phyloP scores from a whole-genome alignment of 2,797 vertebrate species.

The Sarcoramphus papa region DNA sequence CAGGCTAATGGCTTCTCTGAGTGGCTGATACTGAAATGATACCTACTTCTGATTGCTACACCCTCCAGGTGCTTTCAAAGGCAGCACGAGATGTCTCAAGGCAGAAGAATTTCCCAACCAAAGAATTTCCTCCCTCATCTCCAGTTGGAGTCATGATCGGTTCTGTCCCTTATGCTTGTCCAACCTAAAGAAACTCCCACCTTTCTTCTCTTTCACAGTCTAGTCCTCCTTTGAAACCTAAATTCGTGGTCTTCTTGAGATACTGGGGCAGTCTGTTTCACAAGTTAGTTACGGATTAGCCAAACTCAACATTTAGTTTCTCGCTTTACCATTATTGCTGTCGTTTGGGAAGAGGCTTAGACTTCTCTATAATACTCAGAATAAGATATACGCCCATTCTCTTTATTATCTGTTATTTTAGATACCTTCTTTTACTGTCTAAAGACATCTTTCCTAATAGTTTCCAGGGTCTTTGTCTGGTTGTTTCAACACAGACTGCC shows the following conservation, averaged over 20 bases:
- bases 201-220: not conserved
- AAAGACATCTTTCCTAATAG: not conserved
- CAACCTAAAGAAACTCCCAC: not conserved
- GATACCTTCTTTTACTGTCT: not conserved
- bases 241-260: not conserved
- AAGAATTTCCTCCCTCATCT: not conserved
- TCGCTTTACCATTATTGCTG: accelerated
- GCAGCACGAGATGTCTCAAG: not conserved
- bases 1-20: not conserved
- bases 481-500: not conserved
- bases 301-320: not conserved
- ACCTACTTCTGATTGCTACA: not conserved
- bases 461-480: not conserved
- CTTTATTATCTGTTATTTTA: not conserved
- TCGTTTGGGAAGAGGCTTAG: not conserved
- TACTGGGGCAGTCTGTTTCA: not conserved
- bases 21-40: not conserved
- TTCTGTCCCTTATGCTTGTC: not conserved
- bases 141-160: not conserved
- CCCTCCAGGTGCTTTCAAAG: not conserved
- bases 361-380: not conserved
- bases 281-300: not conserved
- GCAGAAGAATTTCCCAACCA: not conserved
- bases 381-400: not conserved
- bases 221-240: not conserved